Percentiles rank a stretch among this genome's conserved stretches.
These are phyloP conservation scores for Torymus texanus DNA, from an alignment of 2,888 invertebrate genomes.

Conservation along the genomic window DNA sequence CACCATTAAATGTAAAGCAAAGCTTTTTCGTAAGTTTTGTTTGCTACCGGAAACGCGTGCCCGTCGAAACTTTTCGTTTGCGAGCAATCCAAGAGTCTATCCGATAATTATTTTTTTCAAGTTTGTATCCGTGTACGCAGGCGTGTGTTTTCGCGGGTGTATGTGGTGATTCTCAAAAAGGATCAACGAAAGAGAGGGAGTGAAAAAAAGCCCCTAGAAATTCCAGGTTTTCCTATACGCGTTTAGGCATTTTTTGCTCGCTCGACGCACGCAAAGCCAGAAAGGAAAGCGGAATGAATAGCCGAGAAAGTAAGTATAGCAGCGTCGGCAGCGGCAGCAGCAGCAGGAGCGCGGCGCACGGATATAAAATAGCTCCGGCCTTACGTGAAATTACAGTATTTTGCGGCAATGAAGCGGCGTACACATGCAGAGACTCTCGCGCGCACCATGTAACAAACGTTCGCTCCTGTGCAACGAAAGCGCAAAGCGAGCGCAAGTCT, in stretches of 20 bases:
- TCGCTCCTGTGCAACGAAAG: constrained; percentile 23
- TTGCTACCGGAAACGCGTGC: not conserved
- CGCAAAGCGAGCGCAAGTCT: not conserved
- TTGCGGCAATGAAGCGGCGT: constrained; percentile 51
- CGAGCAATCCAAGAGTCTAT: not conserved
- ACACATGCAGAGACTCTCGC: not conserved
- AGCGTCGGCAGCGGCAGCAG: not conserved
- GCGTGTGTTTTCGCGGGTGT: too few species aligned
- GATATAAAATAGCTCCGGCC: constrained; percentile 40
- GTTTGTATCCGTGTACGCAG: not conserved
- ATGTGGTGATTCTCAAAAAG: too few species aligned
- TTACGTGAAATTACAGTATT: constrained; percentile 51
- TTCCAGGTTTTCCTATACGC: constrained; percentile 9
- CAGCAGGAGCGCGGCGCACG: constrained; percentile 6
- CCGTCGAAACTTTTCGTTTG: constrained; percentile 11
- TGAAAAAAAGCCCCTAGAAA: not conserved
- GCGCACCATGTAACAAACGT: not conserved
- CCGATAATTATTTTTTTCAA: constrained; percentile 17
- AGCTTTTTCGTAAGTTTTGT: constrained; percentile 15
- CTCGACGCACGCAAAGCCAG: constrained; percentile 37
- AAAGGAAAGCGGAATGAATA: constrained; percentile 46
- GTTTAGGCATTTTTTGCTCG: constrained; percentile 12
- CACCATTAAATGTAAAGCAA: constrained; percentile 2
- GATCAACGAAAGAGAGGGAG: not conserved
- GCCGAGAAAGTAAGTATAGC: constrained; percentile 9